Evolutionary conservation across 64 coral and sea anemone species (phyloP), one percentile per base, ranked within the genome.

Genomic region (Acropora yongei): DNA sequence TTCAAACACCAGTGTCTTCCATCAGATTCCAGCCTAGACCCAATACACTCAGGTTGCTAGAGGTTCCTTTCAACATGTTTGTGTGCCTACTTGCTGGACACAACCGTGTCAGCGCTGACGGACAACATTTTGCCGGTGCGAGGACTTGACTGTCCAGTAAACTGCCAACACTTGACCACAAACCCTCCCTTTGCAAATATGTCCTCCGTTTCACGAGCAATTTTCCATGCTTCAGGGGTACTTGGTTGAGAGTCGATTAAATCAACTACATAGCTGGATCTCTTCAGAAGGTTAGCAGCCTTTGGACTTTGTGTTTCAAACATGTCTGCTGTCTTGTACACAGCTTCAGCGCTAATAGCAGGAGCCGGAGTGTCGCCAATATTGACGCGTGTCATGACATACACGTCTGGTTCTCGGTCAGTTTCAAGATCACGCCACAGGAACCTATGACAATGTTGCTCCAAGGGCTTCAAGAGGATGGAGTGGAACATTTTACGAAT

Each of bases 141-240:
- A 82, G 92, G 63, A 43, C 65, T 76, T n/a, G 92, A 77, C 20
- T 93, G 78, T 65, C 86, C 86, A 84, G 66, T 93, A 63, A 93
- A 89, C 43, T 93, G 92, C 86, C 92, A 89, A 84, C 92, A 93
- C 86, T 93, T 93, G 41, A 93, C 72, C 65, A 17, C 44, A 40
- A 93, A 93, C 3, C 92, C 92, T 93, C 86, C 92, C 74, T 93
- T 93, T 6, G 86, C 77, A 12, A 93, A 75, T 69, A 93, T 93
- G 78, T 41, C 46, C 74, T 76, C 92, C 39, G 86, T 69, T 89
- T 93, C 86, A 19, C 18, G 4, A n/a, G 84, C 92, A 89, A 88
- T 55, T 55, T 87, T 71, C 73, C 87, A 20, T 66, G 91, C 84
- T 53, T 58, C 78, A 43, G 66, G 1, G 18, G n/a, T 72, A 68